Base-by-base conservation (phyloP, 1,140 invertebrate species). In the Leucophenga varia region DNA sequence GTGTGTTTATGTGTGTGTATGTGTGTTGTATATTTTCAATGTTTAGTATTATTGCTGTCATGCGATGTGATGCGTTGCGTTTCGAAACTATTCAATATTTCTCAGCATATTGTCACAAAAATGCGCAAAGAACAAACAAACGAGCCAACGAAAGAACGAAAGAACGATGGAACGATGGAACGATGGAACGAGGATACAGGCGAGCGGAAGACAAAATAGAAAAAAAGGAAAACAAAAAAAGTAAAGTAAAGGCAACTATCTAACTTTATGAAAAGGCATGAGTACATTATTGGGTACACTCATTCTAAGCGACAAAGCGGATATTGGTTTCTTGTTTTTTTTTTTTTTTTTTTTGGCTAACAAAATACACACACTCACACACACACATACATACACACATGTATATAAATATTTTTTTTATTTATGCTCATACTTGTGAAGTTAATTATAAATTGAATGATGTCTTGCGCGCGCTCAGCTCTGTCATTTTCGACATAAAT, bases 81-180 rank as follows among this genome's bases (percentile, higher is more conserved):
- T 2, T 21, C 34, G 25, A 28, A 45, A 58, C 44, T 37, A 64
- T 54, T 54, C 56, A 63, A 59, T 59, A 56, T 45, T 54, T 56
- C 45, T 37, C 12, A 37, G 18, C 16, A 37, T 37, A 37, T 37
- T 37, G 35, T 37, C 35, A 37, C 35, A 19, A 37, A 16, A 37
- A 37, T 14, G 12, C n/a, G 32, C 32, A 6, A 34, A 6, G 32
- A 34, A 34, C 12, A 14, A 34, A n/a, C n/a, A n/a, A n/a, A n/a
- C n/a, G n/a, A n/a, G n/a, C n/a, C n/a, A n/a, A n/a, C n/a, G n/a
- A n/a, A n/a, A n/a, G n/a, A n/a, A n/a, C n/a, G n/a, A n/a, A n/a
- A n/a, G n/a, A n/a, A n/a, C n/a, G n/a, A n/a, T n/a, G n/a, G n/a
- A n/a, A n/a, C n/a, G n/a, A n/a, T n/a, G n/a, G n/a, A n/a, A n/a